A percentile compares a stretch with the other conserved stretches of the same genome.
phyloP scores from a whole-genome alignment of 2,888 invertebrate species.

The Altica lythri region DNA sequence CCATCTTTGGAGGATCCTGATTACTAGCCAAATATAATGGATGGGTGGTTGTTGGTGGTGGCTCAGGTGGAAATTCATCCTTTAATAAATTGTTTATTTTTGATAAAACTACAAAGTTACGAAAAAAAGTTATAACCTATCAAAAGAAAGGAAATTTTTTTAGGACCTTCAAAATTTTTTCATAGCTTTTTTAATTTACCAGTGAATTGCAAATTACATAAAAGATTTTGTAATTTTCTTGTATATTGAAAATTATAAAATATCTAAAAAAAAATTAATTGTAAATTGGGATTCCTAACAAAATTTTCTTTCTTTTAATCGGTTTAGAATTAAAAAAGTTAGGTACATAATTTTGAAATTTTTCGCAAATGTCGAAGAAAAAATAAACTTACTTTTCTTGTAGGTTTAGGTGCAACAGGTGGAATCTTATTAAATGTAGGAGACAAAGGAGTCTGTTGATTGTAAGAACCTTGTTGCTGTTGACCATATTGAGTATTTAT shows the following conservation, averaged over 20 bases:
- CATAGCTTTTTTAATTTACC: too few species aligned
- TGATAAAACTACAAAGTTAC: background rate
- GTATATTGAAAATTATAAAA: too few species aligned
- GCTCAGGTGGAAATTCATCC: constrained; percentile 60
- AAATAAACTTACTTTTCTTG: constrained; percentile 40
- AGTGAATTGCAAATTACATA: too few species aligned
- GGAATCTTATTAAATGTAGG: constrained; percentile 58
- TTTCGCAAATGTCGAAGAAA: too few species aligned
- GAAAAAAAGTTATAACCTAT: too few species aligned
- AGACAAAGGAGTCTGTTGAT: constrained; percentile 45
- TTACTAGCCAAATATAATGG: constrained; percentile 76
- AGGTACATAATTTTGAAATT: too few species aligned
- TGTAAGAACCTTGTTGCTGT: constrained; percentile 33
- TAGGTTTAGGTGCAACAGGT: constrained; percentile 62
- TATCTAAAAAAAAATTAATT: too few species aligned
- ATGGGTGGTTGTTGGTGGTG: constrained; percentile 73
- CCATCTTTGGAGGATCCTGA: constrained; percentile 74
- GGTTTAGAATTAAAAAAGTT: too few species aligned
- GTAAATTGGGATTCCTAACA: background rate
- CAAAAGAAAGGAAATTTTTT: too few species aligned
- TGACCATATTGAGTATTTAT: constrained; percentile 44
- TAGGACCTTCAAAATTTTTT: too few species aligned
- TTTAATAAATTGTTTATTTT: constrained; percentile 7
- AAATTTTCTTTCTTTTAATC: too few species aligned
- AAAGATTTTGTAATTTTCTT: too few species aligned